Conservation (phyloP, 2,797 vertebrate genomes). For the Gymnocypris eckloni region DNA sequence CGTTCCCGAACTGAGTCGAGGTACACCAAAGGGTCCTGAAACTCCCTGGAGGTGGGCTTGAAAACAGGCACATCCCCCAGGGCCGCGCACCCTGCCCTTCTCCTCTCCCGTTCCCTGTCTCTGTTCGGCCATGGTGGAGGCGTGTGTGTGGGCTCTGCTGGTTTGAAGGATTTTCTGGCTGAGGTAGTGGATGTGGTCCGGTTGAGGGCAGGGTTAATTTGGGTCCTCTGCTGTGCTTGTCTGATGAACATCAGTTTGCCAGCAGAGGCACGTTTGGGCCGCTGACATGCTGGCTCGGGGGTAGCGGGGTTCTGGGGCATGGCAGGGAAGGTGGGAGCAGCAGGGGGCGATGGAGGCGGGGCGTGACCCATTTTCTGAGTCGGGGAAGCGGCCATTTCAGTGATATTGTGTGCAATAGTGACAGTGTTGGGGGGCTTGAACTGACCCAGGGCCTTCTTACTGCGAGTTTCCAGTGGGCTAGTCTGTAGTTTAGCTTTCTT, state of each 20-base stretch:
- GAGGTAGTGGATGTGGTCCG: constrained; percentile 89
- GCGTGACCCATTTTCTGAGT: constrained; percentile 62
- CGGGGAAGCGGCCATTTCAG: constrained; percentile 80
- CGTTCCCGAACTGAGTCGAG: constrained; percentile 91
- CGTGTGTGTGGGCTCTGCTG: constrained; percentile 73
- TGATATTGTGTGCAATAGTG: constrained; percentile 86
- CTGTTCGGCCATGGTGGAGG: constrained; percentile 68
- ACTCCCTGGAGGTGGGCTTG: constrained; percentile 89
- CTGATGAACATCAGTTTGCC: constrained; percentile 90
- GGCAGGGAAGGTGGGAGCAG: constrained; percentile 65
- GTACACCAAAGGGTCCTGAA: constrained; percentile 96
- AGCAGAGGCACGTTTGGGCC: constrained; percentile 91
- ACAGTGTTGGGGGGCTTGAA: constrained; percentile 78
- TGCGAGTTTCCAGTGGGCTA: constrained; percentile 83
- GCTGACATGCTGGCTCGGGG: constrained; percentile 86
- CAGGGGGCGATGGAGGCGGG: constrained; percentile 60
- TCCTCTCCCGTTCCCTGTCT: constrained; percentile 79
- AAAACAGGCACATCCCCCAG: constrained; percentile 91
- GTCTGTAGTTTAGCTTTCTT: constrained; percentile 89
- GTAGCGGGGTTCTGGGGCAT: constrained; percentile 64
- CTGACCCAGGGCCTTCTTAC: constrained; percentile 81
- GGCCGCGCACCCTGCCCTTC: constrained; percentile 85
- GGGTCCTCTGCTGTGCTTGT: constrained; percentile 92
- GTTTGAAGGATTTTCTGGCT: constrained; percentile 84
- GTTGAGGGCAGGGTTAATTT: constrained; percentile 86